phyloP scores from a whole-genome alignment of 2,888 invertebrate species.

The Cheilosia urbana region DNA sequence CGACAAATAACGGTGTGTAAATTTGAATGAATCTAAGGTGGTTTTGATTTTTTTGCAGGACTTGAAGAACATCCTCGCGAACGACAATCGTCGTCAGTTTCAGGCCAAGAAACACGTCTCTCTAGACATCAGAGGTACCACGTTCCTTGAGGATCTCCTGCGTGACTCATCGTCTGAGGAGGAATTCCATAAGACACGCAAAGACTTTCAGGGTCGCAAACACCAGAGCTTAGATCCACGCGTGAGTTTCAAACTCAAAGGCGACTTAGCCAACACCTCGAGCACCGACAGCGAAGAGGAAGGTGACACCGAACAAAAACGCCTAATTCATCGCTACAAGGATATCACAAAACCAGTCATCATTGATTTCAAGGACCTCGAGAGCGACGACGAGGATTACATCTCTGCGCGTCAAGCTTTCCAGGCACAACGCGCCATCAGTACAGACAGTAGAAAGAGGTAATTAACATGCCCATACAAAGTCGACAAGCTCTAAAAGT shows the following conservation, averaged over 20 bases:
- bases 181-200: slow-evolving; percentile 82
- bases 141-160: slow-evolving; percentile 82
- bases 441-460: slow-evolving; percentile 87
- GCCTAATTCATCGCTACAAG: slow-evolving; percentile 82
- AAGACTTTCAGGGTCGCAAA: slow-evolving; percentile 83
- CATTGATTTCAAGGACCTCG: slow-evolving; percentile 83
- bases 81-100: slow-evolving; percentile 83
- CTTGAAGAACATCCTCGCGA: slow-evolving; percentile 81
- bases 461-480: slow-evolving; percentile 63
- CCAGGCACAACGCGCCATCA: slow-evolving; percentile 87
- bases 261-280: slow-evolving; percentile 80
- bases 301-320: slow-evolving; percentile 82
- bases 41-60: slow-evolving; percentile 78
- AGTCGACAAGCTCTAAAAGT: background rate
- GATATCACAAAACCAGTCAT: slow-evolving; percentile 84
- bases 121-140: slow-evolving; percentile 82
- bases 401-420: slow-evolving; percentile 86
- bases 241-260: slow-evolving; percentile 83
- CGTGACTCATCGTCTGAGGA: slow-evolving; percentile 84
- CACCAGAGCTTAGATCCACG: slow-evolving; percentile 84
- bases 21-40: background rate
- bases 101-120: slow-evolving; percentile 84
- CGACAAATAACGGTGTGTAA: no score
- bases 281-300: slow-evolving; percentile 83
- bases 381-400: slow-evolving; percentile 84